A percentile compares a stretch with the other conserved stretches of the same genome.
Conservation (phyloP, 2,113 vertebrate genomes). For the Cnemophilus loriae region DNA sequence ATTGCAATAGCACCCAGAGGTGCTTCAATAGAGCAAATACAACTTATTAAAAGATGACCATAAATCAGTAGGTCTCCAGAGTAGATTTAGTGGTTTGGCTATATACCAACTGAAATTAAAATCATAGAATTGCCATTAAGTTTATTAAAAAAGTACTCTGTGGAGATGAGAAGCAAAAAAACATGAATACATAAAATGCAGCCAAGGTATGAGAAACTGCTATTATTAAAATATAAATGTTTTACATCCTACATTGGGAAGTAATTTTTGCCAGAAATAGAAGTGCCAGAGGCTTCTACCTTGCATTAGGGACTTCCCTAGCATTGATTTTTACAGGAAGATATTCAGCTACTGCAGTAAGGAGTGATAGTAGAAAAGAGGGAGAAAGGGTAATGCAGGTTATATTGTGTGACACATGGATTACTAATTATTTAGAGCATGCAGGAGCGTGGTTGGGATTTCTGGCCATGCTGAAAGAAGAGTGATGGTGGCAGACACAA, state of each 20-base stretch:
- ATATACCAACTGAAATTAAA: conserved; percentile 18
- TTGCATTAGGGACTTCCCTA: neutral
- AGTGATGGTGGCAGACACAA: neutral
- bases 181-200: neutral
- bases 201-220: neutral
- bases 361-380: neutral
- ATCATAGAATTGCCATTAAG: neutral
- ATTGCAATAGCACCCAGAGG: neutral
- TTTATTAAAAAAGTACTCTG: neutral
- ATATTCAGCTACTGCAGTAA: neutral
- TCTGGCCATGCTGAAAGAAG: neutral
- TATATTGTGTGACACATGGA: neutral
- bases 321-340: neutral
- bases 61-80: conserved; percentile 1
- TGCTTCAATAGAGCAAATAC: neutral
- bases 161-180: neutral
- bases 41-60: conserved; percentile 17
- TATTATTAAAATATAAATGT: neutral
- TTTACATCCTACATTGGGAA: neutral
- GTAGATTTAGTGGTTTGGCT: neutral
- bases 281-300: neutral
- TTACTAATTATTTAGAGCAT: neutral
- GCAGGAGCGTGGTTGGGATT: neutral
- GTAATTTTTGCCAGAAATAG: neutral
- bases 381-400: neutral